Conservation (phyloP, 2,113 vertebrate species). For the Antechinus flavipes region DNA sequence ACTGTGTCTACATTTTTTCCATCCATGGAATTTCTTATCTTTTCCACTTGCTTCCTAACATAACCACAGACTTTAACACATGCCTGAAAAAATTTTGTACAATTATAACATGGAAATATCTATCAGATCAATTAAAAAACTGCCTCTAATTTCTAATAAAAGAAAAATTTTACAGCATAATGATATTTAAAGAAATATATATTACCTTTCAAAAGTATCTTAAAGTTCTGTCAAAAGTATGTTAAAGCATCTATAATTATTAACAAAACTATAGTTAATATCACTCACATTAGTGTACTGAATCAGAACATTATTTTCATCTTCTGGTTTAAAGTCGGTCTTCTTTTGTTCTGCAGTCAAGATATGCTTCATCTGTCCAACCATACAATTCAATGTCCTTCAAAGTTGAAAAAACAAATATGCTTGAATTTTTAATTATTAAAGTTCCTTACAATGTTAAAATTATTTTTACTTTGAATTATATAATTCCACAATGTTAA, state of each 20-base stretch:
- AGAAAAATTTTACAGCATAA: conserved; percentile 13
- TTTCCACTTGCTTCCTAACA: conserved; percentile 96
- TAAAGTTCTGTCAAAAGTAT: neutral
- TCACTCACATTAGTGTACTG: conserved; percentile 96
- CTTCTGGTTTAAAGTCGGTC: conserved; percentile 99
- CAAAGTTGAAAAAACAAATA: conserved; percentile 72
- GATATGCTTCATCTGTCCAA: conserved; percentile 99
- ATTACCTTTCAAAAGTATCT: neutral
- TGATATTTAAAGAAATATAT: conserved; percentile 28
- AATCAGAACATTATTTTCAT: conserved; percentile 98
- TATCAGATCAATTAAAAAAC: conserved; percentile 61
- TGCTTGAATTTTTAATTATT: conserved; percentile 27
- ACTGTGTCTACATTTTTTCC: conserved; percentile 99
- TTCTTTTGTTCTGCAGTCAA: conserved; percentile 97
- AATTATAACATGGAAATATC: conserved; percentile 70
- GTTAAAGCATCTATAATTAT: conserved; percentile 45
- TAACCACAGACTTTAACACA: conserved; percentile 97
- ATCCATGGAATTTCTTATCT: conserved; percentile 97
- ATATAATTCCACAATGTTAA: neutral
- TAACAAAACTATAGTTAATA: conserved; percentile 41
- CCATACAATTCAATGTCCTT: conserved; percentile 99
- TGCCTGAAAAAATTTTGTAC: conserved; percentile 86
- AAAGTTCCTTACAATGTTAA: neutral
- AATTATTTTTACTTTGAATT: neutral
- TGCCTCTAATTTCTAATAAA: conserved; percentile 44